Base-by-base conservation (phyloP, 2,113 vertebrate genomes). In the Scomber japonicus region DNA sequence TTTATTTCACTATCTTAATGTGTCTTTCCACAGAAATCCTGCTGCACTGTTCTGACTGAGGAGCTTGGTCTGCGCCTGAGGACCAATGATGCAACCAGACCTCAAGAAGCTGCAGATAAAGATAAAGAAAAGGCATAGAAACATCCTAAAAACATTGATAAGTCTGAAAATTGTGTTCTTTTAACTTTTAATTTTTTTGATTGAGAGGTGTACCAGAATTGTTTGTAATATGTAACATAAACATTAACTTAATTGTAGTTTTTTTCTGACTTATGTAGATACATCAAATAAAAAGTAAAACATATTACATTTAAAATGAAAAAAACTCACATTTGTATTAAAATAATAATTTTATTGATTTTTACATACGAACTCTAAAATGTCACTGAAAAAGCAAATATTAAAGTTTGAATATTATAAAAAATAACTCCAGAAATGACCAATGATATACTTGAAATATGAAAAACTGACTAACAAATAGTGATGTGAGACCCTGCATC, bases 31-130 rank as follows among this genome's bases (percentile, higher is more conserved):
- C 94, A 98, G 97, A 97, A 95, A 90, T 95, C 96, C 0, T 97
- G 95, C 79, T 97, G 96, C 87, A 86, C 93, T 0, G 91, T 96
- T 56, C 93, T 98, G 84, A 94, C 89, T 49, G 95, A 96, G 75
- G 96, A 98, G 75, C 88, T 98, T 78, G 95, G 94, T 86, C 88
- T 95, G 21, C 96, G 97, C 24, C 89, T 98, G 40, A 94, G 84
- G 88, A 69, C 71, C 88, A 49, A 74, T 53, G 88, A 87, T 24
- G 69, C 57, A 80, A 94, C 93, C 57, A 93, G 65, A 75, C 84
- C 84, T 69, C 94, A 95, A 83, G 96, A 96, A 75, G 59, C 82
- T 0, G 81, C 87, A 57, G 96, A 95, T 35, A 96, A 95, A 80
- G 93, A 92, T 17, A 96, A 95, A 69, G 89, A 85, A 65, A 89